A percentile compares a stretch with the other conserved stretches of the same genome.
Conservation (phyloP, 2,888 invertebrate genomes). For the Elysia crispata region DNA sequence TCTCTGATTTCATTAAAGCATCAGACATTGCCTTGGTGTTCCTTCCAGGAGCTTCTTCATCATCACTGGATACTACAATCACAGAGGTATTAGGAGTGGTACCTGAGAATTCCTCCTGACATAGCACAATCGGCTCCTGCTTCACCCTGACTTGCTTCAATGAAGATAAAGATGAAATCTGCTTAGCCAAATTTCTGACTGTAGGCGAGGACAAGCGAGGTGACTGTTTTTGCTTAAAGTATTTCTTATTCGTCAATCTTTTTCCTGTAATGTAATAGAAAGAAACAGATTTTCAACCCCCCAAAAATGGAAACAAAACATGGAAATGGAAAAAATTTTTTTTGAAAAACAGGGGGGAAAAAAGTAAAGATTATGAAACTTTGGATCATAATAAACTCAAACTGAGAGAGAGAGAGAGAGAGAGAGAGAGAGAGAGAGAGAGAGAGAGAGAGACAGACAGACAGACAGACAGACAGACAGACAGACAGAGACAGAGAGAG, state of each 20-base stretch:
- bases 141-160: no score
- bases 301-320: conserved; percentile 5
- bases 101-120: no score
- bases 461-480: neutral
- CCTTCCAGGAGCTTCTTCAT: no score
- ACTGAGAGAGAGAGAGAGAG: conserved; percentile 22
- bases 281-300: neutral
- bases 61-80: no score
- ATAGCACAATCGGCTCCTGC: no score
- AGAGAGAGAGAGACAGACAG: neutral
- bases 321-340: neutral
- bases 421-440: neutral
- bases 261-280: neutral
- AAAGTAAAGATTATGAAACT: neutral
- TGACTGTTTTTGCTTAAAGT: no score
- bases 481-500: neutral
- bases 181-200: no score
- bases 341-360: neutral
- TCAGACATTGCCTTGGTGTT: no score
- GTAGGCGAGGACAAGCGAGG: no score
- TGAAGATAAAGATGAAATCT: no score
- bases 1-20: no score
- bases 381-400: neutral
- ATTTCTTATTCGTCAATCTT: neutral
- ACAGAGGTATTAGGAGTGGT: no score